Base-by-base conservation (phyloP, 2,113 vertebrate genomes). In the Pygoscelis adeliae region DNA sequence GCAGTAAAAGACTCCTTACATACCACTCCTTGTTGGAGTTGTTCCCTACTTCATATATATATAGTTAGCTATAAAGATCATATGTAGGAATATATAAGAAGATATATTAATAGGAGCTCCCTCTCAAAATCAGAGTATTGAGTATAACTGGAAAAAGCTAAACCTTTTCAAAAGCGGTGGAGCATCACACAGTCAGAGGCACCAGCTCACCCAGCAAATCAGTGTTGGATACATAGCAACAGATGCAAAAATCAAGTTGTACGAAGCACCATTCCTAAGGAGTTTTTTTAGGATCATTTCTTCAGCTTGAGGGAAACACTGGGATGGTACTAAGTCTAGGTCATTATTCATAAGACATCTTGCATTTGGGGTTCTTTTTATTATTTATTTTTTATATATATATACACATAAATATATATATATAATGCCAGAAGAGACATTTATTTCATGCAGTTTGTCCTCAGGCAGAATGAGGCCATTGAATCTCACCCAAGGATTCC, bases 101-200 rank as follows among this genome's bases (percentile, higher is more conserved):
- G 84, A 85, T 91, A 72, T 95, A 97, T 96, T 95, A 96, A 94
- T 89, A 92, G 92, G 89, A 91, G 36, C 70, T 74, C 61, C 61
- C 47, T 92, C 56, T 91, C 69, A 81, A 87, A 87, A 87, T 76
- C 83, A 72, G 90, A 83, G 27, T 36, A 30, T 63, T 81, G 47
- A 87, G 69, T 36, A 58, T 50, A 95, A 77, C 15, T 59, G 61
- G 40, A 61, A 78, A 89, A 85, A 93, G 49, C 50, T 63, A 95
- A 95, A 91, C 25, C 84, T 47, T 87, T 96, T 87, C 63, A 79
- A 79, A 85, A 77, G 53, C 74, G 56, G 50, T 25, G 59, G 76
- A 95, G 74, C 82, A 87, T 87, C 89, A 27, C 36, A 69, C 13
- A 59, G 62, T 44, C 20, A 69, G 36, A 89, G 44, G 47, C 63